Percentiles rank a stretch among this genome's conserved stretches.
Conservation (phyloP, 2,113 vertebrate species). For the Mohoua ochrocephala region DNA sequence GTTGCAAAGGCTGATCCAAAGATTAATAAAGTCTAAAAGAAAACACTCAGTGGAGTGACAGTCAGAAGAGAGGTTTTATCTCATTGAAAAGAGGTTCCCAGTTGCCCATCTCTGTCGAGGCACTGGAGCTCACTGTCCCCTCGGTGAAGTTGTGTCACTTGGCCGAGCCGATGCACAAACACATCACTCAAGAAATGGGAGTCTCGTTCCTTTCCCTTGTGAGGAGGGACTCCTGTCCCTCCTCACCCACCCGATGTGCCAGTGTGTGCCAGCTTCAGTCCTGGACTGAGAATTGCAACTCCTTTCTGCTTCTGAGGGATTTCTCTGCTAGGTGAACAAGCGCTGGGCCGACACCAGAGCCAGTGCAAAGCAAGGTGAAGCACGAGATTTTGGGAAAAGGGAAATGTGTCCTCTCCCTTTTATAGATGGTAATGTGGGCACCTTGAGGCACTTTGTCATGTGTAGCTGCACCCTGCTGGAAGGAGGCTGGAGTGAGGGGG, state of each 20-base stretch:
- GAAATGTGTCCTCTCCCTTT: neutral
- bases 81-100: neutral
- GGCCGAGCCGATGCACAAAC: neutral
- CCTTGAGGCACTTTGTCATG: neutral
- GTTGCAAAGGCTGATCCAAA: neutral
- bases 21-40: neutral
- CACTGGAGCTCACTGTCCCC: neutral
- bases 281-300: neutral
- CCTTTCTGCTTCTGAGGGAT: neutral
- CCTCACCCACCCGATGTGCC: neutral
- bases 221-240: rapidly evolving
- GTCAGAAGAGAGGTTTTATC: neutral
- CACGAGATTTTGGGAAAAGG: neutral
- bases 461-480: neutral
- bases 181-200: neutral
- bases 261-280: neutral
- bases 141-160: neutral
- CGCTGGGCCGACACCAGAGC: neutral
- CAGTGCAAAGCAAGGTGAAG: neutral
- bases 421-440: neutral
- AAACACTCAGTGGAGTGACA: neutral
- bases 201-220: neutral
- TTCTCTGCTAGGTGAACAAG: neutral
- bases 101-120: neutral
- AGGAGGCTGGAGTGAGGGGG: neutral